Evolutionary conservation across 2,888 invertebrate genomes (phyloP).

Genomic region (Melanostoma scalare): DNA sequence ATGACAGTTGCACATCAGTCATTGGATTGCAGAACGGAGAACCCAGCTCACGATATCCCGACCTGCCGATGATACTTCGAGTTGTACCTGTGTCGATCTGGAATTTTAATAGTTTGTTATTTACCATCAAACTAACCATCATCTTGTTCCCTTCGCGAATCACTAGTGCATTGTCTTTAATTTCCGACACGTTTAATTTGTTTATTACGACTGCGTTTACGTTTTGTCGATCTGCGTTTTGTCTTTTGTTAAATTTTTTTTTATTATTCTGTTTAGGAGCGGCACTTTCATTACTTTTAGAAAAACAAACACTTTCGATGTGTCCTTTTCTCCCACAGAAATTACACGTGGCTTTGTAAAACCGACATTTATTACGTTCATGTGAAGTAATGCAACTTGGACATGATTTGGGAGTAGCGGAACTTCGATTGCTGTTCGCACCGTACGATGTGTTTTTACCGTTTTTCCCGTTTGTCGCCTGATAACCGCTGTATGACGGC

Average conservation of each 20-base stretch:
- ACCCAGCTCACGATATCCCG: neutral
- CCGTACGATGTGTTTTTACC: neutral
- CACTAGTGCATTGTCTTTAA: neutral
- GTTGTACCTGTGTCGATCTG: constrained; percentile 3
- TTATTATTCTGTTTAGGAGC: neutral
- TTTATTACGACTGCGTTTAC: neutral
- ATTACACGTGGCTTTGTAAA: constrained; percentile 2
- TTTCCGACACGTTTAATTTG: neutral
- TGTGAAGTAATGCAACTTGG: constrained; percentile 2
- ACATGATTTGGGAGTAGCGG: constrained; percentile 1
- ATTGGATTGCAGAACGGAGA: neutral
- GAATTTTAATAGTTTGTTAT: neutral
- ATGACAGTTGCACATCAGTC: neutral
- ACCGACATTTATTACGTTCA: neutral
- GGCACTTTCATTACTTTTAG: neutral
- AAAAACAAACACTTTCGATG: neutral
- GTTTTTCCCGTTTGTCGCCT: too few species aligned
- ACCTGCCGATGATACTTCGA: neutral
- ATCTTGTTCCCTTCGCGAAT: neutral
- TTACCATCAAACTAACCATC: neutral
- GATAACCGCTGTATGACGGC: neutral
- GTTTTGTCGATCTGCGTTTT: too few species aligned
- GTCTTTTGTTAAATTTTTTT: constrained; percentile 2
- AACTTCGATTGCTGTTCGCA: neutral
- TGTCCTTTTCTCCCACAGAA: neutral